Conservation (phyloP, 1,140 invertebrate genomes). For the Chlorops oryzae region DNA sequence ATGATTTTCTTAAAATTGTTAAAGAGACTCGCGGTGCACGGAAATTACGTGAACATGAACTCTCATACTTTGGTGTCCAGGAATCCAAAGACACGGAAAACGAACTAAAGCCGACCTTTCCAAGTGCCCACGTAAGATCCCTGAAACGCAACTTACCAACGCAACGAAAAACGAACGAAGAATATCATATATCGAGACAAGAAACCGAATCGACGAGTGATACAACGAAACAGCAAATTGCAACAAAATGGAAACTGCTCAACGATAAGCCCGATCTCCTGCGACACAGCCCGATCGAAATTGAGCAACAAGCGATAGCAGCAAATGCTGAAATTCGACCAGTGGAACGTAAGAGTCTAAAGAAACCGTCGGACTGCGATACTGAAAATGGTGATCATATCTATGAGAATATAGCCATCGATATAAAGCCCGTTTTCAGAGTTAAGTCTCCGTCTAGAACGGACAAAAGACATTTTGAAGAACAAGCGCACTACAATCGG, state of each 20-base stretch:
- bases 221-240: background rate
- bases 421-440: slow-evolving; percentile 36
- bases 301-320: slow-evolving; percentile 11
- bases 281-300: slow-evolving; percentile 28
- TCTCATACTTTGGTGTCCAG: slow-evolving; percentile 49
- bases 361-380: slow-evolving; percentile 14
- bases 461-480: too few species aligned
- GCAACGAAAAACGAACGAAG: slow-evolving; percentile 18
- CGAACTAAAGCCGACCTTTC: too few species aligned
- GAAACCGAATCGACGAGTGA: background rate
- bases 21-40: slow-evolving; percentile 45
- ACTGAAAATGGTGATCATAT: slow-evolving; percentile 31
- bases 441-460: slow-evolving; percentile 25
- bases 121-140: background rate
- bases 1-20: slow-evolving; percentile 36
- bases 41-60: slow-evolving; percentile 47
- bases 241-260: slow-evolving; percentile 40
- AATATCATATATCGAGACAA: slow-evolving; percentile 1
- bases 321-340: slow-evolving; percentile 5
- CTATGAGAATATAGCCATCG: slow-evolving; percentile 41
- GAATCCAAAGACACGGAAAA: slow-evolving; percentile 10
- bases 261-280: slow-evolving; percentile 44
- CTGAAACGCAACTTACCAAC: background rate
- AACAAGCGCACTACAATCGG: slow-evolving; percentile 32
- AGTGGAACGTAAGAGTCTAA: slow-evolving; percentile 10